Evolutionary conservation across 2,797 vertebrate species (phyloP).

Genomic region (Rachycentron canadum): DNA sequence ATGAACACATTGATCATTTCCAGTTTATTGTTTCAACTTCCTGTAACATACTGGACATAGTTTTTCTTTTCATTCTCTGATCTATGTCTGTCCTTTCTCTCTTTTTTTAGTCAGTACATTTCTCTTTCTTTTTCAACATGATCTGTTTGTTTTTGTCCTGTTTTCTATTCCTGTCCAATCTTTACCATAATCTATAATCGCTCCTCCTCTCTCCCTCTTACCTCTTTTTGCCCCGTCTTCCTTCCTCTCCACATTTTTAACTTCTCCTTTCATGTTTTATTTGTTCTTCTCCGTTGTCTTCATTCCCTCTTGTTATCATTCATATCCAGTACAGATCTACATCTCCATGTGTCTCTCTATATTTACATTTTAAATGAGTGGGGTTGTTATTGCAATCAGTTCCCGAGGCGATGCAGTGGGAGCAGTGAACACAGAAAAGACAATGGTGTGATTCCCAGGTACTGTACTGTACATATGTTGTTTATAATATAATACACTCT

Average conservation of each 20-base stretch:
- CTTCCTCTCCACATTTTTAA: background rate
- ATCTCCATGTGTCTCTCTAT: no score
- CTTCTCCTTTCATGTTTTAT: no score
- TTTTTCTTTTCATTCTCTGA: background rate
- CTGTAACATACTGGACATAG: no score
- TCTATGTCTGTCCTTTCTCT: no score
- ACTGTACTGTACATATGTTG: background rate
- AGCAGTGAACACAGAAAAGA: background rate
- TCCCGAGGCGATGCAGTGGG: background rate
- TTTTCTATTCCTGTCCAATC: background rate
- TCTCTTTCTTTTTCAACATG: background rate
- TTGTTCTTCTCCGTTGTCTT: background rate
- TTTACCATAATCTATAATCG: background rate
- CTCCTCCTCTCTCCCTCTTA: background rate
- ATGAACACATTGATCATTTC: no score
- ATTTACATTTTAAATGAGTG: background rate
- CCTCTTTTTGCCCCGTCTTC: background rate
- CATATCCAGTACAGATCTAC: no score
- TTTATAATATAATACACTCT: background rate
- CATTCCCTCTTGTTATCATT: no score
- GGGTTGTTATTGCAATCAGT: background rate
- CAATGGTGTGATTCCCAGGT: background rate
- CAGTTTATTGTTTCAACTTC: no score
- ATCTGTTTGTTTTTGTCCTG: no score
- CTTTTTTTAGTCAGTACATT: background rate